phyloP scores from a whole-genome alignment of 2,888 invertebrate species.

The Agonopterix subpropinquella region DNA sequence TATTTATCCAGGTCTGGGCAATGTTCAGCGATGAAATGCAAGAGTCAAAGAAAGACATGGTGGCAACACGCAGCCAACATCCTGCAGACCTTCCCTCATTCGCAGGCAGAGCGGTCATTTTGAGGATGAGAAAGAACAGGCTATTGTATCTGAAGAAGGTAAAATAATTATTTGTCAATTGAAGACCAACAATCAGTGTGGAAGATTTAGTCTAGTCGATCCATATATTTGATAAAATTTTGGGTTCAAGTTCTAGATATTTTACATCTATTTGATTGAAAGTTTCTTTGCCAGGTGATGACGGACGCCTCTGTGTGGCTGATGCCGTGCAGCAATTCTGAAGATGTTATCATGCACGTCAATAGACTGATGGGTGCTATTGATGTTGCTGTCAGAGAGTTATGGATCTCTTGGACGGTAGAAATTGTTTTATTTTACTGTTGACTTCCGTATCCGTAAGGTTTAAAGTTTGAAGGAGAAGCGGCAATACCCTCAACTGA shows the following conservation, averaged over 20 bases:
- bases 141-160: slow-evolving; percentile 77
- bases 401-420: slow-evolving; percentile 68
- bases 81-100: slow-evolving; percentile 82
- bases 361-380: slow-evolving; percentile 77
- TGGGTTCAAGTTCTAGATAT: too few relatives aligned
- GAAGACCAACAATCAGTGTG: too few relatives aligned
- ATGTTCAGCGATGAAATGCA: slow-evolving; percentile 86
- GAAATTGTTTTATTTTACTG: too few relatives aligned
- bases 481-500: too few relatives aligned
- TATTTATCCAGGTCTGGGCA: slow-evolving; percentile 76
- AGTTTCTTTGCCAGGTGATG: slow-evolving; percentile 65
- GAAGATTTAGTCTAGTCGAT: too few relatives aligned
- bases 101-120: slow-evolving; percentile 82
- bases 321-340: slow-evolving; percentile 82
- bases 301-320: slow-evolving; percentile 84
- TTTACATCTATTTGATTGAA: not conserved
- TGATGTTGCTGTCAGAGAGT: slow-evolving; percentile 63
- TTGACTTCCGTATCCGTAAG: too few relatives aligned
- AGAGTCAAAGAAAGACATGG: slow-evolving; percentile 81
- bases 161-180: not conserved
- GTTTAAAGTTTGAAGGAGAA: too few relatives aligned
- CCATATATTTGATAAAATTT: too few relatives aligned
- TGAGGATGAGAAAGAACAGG: slow-evolving; percentile 80
- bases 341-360: slow-evolving; percentile 82
- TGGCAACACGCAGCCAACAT: slow-evolving; percentile 75